Evolutionary conservation across 2,888 invertebrate species (phyloP).

Genomic region (Stegana nigrithorax): DNA sequence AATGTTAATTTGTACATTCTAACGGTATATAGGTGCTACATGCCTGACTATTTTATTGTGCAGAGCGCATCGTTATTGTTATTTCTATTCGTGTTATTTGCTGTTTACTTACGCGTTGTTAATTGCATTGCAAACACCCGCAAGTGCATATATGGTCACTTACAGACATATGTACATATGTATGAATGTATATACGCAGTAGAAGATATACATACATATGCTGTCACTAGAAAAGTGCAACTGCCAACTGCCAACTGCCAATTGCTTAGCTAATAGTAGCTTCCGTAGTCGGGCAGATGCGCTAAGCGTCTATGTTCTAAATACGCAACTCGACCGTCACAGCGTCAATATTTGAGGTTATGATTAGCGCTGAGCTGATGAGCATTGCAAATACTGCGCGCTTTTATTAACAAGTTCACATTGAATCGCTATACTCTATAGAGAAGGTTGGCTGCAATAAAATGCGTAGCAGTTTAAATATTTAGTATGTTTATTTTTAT

Average conservation of each 20-base stretch:
- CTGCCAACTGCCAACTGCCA: too few relatives aligned
- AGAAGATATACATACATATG: too few relatives aligned
- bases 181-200: too few relatives aligned
- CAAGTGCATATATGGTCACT: too few relatives aligned
- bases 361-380: background rate
- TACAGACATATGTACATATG: too few relatives aligned
- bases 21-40: too few relatives aligned
- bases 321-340: background rate
- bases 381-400: background rate
- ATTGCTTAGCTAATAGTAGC: too few relatives aligned
- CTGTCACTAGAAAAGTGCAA: too few relatives aligned
- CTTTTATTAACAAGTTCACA: slow-evolving; percentile 5
- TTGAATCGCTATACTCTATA: background rate
- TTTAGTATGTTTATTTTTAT: background rate
- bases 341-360: slow-evolving; percentile 1
- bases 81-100: background rate
- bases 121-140: too few relatives aligned
- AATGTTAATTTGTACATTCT: too few relatives aligned
- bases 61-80: background rate
- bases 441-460: background rate
- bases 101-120: background rate
- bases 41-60: too few relatives aligned
- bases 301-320: background rate
- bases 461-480: background rate
- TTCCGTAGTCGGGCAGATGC: too few relatives aligned